Evolutionary conservation across 2,888 invertebrate genomes (phyloP), one percentile per base, ranked within the genome.

Genomic region (Invenusta paracnida): DNA sequence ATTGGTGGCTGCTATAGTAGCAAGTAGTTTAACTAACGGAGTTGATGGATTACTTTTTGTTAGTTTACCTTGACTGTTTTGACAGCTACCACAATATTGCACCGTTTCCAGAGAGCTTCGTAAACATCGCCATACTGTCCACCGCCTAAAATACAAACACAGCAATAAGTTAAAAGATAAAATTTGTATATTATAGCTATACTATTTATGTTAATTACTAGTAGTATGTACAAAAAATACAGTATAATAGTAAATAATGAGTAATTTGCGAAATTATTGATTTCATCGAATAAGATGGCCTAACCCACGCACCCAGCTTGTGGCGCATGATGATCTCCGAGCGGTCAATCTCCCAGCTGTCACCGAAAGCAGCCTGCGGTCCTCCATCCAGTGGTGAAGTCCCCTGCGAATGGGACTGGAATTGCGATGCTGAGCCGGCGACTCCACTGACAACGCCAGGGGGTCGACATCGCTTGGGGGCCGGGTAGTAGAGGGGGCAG

Each of bases 271-370:
- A n/a, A n/a, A n/a, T n/a, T n/a, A n/a, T n/a, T n/a, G n/a, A n/a
- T n/a, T n/a, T n/a, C n/a, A n/a, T n/a, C n/a, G n/a, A n/a, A n/a
- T n/a, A n/a, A n/a, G n/a, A n/a, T n/a, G n/a, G n/a, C n/a, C n/a
- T n/a, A 73, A 73, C 2, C n/a, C 5, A 27, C 29, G 2, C 28
- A 82, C 82, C 91, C 48, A 91, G 89, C 92, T 97, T 96, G 92
- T 98, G 97, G 90, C 96, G 95, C 98, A 98, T 98, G 87, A 96
- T 96, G 90, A 98, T 97, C 92, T 98, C 97, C 84, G 97, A 96
- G 89, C 99, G 94, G 91, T 98, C 97, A 88, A 99, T 97, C 93
- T 98, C 97, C 97, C 97, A 98, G 92, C 96, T 96, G 92, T 98
- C 97, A 5, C 73, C 73, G 27, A 73, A 73, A 2, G 23, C 23